These are phyloP conservation scores for Bombus waltoni DNA, from an alignment of 1,140 invertebrate species.

Conservation along the genomic window DNA sequence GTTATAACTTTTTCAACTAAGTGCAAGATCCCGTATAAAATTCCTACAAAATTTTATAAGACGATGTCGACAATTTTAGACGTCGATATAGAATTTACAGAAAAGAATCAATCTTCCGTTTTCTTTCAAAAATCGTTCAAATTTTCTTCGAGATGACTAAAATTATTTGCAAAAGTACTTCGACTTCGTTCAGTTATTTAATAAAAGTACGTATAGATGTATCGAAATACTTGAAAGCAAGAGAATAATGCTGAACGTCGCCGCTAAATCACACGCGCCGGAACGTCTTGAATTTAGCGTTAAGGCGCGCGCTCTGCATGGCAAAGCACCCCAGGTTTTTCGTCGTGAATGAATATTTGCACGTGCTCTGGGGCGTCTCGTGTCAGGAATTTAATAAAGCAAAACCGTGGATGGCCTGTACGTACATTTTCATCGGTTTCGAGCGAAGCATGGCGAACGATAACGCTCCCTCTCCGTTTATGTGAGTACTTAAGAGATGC, in stretches of 20 bases:
- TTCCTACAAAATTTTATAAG: no score
- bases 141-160: no score
- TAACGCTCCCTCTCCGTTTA: conserved; percentile 4
- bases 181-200: no score
- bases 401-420: conserved; percentile 51
- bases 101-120: no score
- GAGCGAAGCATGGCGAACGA: conserved; percentile 29
- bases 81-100: no score
- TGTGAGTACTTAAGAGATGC: conserved; percentile 25
- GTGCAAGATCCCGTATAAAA: no score
- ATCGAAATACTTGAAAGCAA: background rate
- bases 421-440: conserved; percentile 49
- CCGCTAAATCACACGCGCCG: conserved; percentile 43
- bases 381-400: conserved; percentile 83
- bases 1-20: no score
- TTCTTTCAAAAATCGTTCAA: no score
- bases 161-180: no score
- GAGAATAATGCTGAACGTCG: conserved; percentile 18
- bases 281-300: conserved; percentile 52
- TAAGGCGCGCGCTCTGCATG: conserved; percentile 30
- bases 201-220: background rate
- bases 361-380: conserved; percentile 78
- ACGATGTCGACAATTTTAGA: no score
- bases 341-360: conserved; percentile 80
- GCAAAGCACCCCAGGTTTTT: conserved; percentile 41